phyloP scores from a whole-genome alignment of 1,140 invertebrate species.

The Piezodorus guildinii region DNA sequence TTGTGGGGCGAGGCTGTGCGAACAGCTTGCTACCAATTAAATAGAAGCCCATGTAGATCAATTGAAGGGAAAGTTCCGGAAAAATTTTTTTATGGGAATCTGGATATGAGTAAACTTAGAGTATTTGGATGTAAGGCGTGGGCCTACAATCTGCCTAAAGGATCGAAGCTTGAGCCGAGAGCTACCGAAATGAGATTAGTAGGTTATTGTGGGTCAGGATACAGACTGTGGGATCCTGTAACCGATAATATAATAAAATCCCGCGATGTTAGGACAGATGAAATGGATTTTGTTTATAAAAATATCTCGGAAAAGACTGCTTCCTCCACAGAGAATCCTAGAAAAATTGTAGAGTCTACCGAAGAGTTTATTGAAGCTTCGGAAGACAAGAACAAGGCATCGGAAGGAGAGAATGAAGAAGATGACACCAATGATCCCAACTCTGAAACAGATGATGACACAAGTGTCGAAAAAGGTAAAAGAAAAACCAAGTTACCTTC shows the following conservation, averaged over 20 bases:
- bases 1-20: neutral
- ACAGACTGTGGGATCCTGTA: neutral
- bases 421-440: too few species aligned
- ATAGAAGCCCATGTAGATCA: neutral
- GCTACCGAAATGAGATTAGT: neutral
- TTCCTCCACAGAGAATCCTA: too few species aligned
- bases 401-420: too few species aligned
- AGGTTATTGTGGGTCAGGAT: neutral
- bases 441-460: too few species aligned
- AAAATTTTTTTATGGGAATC: neutral
- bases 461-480: too few species aligned
- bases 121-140: neutral
- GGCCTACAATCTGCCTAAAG: neutral
- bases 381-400: too few species aligned
- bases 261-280: too few species aligned
- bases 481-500: too few species aligned
- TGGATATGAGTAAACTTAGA: neutral
- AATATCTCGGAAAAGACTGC: too few species aligned
- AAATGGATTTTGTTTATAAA: too few species aligned
- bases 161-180: neutral
- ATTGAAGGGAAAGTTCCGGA: neutral
- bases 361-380: too few species aligned
- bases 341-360: too few species aligned
- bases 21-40: neutral
- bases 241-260: neutral